Evolutionary conservation across 2,797 vertebrate species (phyloP).

Genomic region (Acrossocheilus wenchowensis): DNA sequence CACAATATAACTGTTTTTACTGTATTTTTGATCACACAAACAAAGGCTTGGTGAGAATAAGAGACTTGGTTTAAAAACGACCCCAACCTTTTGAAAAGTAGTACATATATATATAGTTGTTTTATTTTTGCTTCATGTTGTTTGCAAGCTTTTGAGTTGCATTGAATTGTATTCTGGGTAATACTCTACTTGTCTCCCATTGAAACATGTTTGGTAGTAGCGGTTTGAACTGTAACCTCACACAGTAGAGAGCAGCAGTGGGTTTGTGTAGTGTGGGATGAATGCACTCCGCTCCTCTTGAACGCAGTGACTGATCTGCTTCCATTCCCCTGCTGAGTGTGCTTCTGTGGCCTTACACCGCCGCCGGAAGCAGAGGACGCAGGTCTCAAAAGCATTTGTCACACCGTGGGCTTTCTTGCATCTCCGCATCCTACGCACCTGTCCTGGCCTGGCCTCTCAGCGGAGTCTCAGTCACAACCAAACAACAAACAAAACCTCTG

Average conservation of each 20-base stretch:
- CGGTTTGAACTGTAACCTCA: not conserved
- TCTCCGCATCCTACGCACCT: conserved; percentile 4
- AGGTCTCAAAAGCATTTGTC: conserved; percentile 41
- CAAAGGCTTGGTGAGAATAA: not conserved
- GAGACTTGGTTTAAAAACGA: not conserved
- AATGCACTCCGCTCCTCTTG: not conserved
- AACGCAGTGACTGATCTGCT: conserved; percentile 6
- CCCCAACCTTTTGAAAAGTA: not conserved
- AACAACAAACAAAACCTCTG: conserved; percentile 33
- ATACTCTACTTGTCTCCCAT: not conserved
- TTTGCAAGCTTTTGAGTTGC: not conserved
- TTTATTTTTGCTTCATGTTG: not conserved
- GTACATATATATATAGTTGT: not conserved
- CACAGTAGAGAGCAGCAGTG: not conserved
- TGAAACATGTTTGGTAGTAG: not conserved
- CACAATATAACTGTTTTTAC: not conserved
- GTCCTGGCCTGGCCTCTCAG: conserved; percentile 49
- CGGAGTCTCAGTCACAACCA: conserved; percentile 67
- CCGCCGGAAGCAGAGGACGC: conserved; percentile 16
- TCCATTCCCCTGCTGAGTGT: conserved; percentile 25
- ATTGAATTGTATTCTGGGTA: not conserved
- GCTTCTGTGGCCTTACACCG: not conserved
- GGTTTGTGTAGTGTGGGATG: conserved; percentile 18
- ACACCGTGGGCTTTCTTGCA: conserved; percentile 22
- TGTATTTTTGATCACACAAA: not conserved